Conservation (phyloP, 1,140 invertebrate genomes). For the Polypedilum vanderplanki region DNA sequence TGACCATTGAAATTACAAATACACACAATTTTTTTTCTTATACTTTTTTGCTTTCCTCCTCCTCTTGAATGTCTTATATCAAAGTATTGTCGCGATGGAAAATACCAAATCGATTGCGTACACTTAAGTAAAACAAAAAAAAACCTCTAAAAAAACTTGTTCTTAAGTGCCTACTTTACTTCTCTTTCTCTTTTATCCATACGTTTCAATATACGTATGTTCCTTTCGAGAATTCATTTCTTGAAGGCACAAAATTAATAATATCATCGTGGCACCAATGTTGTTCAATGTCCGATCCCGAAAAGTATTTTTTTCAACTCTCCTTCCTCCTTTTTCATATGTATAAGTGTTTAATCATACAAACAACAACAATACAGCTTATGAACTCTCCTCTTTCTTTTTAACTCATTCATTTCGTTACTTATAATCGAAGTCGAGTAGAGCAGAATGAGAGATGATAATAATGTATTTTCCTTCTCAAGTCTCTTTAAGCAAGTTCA, state of each 20-base stretch:
- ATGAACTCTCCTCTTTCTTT: slow-evolving; percentile 17
- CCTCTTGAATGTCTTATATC: neutral
- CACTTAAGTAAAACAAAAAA: neutral
- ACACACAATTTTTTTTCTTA: neutral
- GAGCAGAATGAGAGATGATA: neutral
- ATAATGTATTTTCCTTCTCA: too few relatives aligned
- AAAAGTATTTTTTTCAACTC: neutral
- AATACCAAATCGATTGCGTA: neutral
- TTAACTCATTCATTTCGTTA: slow-evolving; percentile 1
- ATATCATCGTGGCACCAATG: slow-evolving; percentile 5
- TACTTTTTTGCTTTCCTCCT: neutral
- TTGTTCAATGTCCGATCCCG: neutral
- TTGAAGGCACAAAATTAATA: slow-evolving; percentile 28
- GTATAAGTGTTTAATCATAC: neutral
- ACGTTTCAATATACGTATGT: neutral
- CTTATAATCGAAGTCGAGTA: neutral
- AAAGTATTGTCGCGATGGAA: neutral
- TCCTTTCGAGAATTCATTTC: slow-evolving; percentile 15
- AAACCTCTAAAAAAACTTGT: neutral
- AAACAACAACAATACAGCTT: neutral
- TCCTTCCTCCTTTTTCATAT: neutral
- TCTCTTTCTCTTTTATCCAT: neutral
- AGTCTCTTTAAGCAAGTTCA: neutral
- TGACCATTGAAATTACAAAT: neutral
- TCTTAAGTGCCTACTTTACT: neutral